Base-by-base conservation (phyloP, 1,140 invertebrate species). In the Atta colombica region DNA sequence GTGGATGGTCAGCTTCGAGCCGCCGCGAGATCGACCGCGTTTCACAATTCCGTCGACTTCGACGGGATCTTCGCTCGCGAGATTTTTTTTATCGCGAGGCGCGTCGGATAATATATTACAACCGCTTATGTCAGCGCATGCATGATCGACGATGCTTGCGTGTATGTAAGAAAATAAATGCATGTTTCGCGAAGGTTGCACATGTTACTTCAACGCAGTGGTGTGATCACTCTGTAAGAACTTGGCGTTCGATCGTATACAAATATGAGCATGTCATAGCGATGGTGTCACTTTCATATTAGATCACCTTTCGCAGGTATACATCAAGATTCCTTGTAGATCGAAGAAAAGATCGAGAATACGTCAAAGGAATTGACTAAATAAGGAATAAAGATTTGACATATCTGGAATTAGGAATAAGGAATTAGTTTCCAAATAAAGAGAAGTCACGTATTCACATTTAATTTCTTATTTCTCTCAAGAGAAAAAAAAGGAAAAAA, bases 211-310 rank as follows among this genome's bases (percentile, higher is more conserved):
- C 16, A 28, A 31, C 28, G 14, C 28, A 58, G 14, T 14, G 28
- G n/a, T 60, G n/a, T 21, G 63, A 65, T 65, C 28, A 65, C 28
- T 65, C 14, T 1, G 35, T 21, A 14, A 68, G 35, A 68, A 68
- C 35, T 68, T 7, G 31, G 10, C 65, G 35, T 68, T 21, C 31
- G 63, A 35, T 68, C 65, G 8, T n/a, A n/a, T 68, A 39, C n/a
- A 68, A 45, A 68, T 68, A 21, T 49, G n/a, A 49, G 18, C 66
- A 8, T 49, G 39, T 25, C 16, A 39, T 45, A 45, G 5, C 25
- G 58, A 77, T 63, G 8, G 2, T 35, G 53, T 61, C 74, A 35
- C 35, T 31, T 51, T 78, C 10, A 10, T n/a, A 66, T 66, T 49
- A 63, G 21, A 49, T 78, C 18, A 63, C 16, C 16, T 45, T 58